Evolutionary conservation across 1,140 invertebrate genomes (phyloP).

Genomic region (Drosophila punjabiensis): DNA sequence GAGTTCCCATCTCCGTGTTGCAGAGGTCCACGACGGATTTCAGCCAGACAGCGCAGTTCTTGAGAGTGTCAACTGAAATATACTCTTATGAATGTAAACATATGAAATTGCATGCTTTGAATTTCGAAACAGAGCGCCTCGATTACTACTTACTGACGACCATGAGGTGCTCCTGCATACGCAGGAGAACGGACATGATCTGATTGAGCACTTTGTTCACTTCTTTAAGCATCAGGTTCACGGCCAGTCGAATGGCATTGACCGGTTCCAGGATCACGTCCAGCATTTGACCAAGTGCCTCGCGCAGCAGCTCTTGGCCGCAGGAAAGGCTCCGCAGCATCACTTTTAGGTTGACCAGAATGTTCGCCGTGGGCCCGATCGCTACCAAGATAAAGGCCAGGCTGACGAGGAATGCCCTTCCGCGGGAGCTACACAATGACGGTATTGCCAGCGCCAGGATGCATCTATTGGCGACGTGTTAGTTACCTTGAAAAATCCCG

Average conservation of each 20-base stretch:
- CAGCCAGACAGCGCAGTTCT: conserved; percentile 90
- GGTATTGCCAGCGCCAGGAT: conserved; percentile 90
- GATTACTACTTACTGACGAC: conserved; percentile 78
- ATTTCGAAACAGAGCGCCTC: background rate
- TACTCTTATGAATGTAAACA: too few species aligned
- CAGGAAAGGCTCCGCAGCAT: conserved; percentile 92
- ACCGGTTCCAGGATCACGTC: conserved; percentile 89
- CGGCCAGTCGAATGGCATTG: conserved; percentile 88
- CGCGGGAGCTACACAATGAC: conserved; percentile 91
- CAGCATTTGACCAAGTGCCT: conserved; percentile 87
- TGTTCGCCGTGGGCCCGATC: conserved; percentile 92
- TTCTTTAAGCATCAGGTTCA: conserved; percentile 87
- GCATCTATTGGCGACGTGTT: conserved; percentile 86
- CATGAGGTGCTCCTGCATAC: conserved; percentile 87
- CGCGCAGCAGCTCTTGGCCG: conserved; percentile 91
- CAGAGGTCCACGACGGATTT: conserved; percentile 89
- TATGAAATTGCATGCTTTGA: background rate
- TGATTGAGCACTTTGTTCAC: conserved; percentile 87
- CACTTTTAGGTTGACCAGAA: conserved; percentile 90
- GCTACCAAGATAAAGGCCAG: conserved; percentile 92
- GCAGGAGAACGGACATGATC: conserved; percentile 87
- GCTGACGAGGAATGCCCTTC: conserved; percentile 91
- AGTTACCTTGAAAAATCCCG: background rate
- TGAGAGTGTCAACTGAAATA: conserved; percentile 87
- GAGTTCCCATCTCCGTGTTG: conserved; percentile 89